Evolutionary conservation across 2,113 vertebrate species (phyloP), one percentile per base, ranked within the genome.

Genomic region (Proterorhinus semilunaris): DNA sequence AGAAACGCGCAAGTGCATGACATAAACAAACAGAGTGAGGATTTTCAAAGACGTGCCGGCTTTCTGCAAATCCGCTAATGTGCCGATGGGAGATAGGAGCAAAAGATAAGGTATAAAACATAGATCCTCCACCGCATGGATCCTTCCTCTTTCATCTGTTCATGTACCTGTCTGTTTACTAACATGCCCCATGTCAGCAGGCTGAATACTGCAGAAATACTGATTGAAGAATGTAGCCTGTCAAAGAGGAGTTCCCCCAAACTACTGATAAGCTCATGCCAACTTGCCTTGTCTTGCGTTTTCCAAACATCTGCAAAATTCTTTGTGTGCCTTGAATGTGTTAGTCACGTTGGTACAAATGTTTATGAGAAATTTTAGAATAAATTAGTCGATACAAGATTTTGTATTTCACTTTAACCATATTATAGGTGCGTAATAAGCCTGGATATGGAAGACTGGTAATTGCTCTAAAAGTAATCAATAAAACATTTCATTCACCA

Each of bases 1-100:
- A 52, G 79, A 88, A 90, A 90, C 87, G 91, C 48, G 77, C 76
- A 12, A 82, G 75, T 44, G 80, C 79, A 82, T 87, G 89, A 91
- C 87, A 84, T 84, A 88, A 89, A 89, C 85, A 92, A 92, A 91
- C 88, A 87, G 0, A 16, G 62, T 69, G 68, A 79, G 78, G 73
- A 81, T 87, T 89, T 89, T 93, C 84, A 91, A 92, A 91, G 82
- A 55, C 43, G 15, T 13, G 46, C 43, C 78, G 76, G 81, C 78
- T 81, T 69, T 21, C 69, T 15, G 76, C 76, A 81, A 82, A 76
- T 69, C 70, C 62, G 84, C 75, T 83, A 69, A 72, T 76, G 76
- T 66, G 51, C 61, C 27, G 83, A 90, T 86, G 64, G 72, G 73
- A 85, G 87, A 92, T 91, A 91, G 79, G 68, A 86, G 62, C 65